Percentiles rank a stretch among this genome's conserved stretches.
phyloP scores from a whole-genome alignment of 2,113 vertebrate species.

The Helogale parvula region DNA sequence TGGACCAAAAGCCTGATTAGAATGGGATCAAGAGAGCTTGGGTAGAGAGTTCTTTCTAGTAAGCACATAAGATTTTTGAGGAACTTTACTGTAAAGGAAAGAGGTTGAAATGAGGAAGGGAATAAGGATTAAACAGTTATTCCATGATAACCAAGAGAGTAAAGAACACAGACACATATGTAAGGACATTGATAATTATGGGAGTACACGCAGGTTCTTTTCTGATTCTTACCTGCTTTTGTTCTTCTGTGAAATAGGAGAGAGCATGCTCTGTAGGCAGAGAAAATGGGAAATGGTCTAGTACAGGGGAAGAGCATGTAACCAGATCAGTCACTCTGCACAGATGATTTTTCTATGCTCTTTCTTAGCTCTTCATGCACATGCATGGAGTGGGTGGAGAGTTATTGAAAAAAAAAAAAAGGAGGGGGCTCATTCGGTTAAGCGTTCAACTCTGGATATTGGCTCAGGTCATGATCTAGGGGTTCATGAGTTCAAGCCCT shows the following conservation, averaged over 20 bases:
- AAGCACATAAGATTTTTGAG: background rate
- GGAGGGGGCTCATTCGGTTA: too few relatives aligned
- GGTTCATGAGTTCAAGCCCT: too few relatives aligned
- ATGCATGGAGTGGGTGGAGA: background rate
- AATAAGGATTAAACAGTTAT: background rate
- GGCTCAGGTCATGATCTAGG: too few relatives aligned
- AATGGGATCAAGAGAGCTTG: background rate
- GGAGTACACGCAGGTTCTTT: background rate
- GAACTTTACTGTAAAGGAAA: background rate
- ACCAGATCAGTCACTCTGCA: background rate
- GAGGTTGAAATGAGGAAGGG: background rate
- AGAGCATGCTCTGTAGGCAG: background rate
- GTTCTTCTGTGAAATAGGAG: background rate
- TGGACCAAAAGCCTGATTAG: background rate
- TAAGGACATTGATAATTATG: fast-evolving
- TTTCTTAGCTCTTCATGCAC: background rate
- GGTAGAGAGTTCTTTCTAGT: background rate
- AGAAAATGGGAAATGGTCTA: background rate
- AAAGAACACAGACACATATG: background rate
- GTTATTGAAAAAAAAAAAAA: background rate
- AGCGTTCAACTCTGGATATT: too few relatives aligned
- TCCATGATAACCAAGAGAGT: background rate
- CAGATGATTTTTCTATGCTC: background rate
- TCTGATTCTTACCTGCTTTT: background rate
- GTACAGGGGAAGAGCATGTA: background rate